These are phyloP conservation scores for Tenualosa thibaudeaui DNA, from an alignment of 2,797 vertebrate genomes.

Conservation along the genomic window DNA sequence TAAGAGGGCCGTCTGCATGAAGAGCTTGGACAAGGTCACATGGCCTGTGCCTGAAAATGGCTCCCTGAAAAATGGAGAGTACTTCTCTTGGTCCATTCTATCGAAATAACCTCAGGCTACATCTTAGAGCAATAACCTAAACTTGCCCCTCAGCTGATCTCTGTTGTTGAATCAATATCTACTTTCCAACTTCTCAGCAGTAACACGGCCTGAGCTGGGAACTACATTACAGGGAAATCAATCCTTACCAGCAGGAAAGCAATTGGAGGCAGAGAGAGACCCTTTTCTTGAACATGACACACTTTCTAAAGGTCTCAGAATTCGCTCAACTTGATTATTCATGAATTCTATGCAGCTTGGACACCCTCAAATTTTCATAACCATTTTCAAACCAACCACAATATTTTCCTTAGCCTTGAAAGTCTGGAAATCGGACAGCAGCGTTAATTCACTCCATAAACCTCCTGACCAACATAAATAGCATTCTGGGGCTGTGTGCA, in stretches of 20 bases:
- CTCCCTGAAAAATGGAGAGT: not conserved
- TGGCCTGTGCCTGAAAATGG: not conserved
- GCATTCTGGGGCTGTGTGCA: slow-evolving; percentile 51
- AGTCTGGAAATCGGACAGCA: slow-evolving; percentile 63
- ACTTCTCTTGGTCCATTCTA: not conserved
- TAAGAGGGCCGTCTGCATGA: not conserved
- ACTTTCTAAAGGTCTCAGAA: slow-evolving; percentile 13
- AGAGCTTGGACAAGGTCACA: not conserved
- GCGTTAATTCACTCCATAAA: slow-evolving; percentile 52
- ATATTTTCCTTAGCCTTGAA: slow-evolving; percentile 54
- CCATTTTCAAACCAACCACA: slow-evolving; percentile 33
- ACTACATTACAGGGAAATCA: slow-evolving; percentile 29
- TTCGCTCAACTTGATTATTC: not conserved
- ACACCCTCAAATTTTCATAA: slow-evolving; percentile 1
- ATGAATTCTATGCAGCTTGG: slow-evolving; percentile 10
- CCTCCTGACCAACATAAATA: slow-evolving; percentile 68
- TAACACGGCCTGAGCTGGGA: not conserved
- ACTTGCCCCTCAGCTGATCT: slow-evolving; percentile 3
- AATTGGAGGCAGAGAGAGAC: slow-evolving; percentile 38
- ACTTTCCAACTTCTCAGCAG: slow-evolving; percentile 16
- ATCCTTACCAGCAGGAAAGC: slow-evolving; percentile 50
- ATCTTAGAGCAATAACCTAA: not conserved
- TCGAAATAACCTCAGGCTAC: not conserved
- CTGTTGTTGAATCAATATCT: not conserved
- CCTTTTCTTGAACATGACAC: slow-evolving; percentile 30